A percentile compares a stretch with the other conserved stretches of the same genome.
phyloP scores from a whole-genome alignment of 2,888 invertebrate genomes.

The Xiphydria camelus region DNA sequence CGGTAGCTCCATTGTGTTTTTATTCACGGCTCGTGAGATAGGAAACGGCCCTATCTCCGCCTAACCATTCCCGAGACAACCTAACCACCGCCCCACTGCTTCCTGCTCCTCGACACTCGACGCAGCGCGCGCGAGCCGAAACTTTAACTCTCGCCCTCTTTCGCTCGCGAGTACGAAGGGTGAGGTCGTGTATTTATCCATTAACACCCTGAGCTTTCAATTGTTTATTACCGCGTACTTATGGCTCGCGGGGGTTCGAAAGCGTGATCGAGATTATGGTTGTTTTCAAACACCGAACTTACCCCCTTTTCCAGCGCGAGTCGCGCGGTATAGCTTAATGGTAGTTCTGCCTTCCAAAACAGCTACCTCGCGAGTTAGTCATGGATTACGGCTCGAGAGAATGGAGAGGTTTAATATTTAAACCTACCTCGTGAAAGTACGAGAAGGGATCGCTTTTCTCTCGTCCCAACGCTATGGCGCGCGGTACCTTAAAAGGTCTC shows the following conservation, averaged over 20 bases:
- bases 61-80: slow-evolving; percentile 16
- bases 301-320: no score
- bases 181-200: slow-evolving; percentile 35
- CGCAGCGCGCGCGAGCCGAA: slow-evolving; percentile 16
- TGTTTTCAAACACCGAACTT: slow-evolving; percentile 9
- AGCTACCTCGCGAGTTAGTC: no score
- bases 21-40: slow-evolving; percentile 48
- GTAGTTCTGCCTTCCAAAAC: no score
- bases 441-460: no score
- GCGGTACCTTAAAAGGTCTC: slow-evolving; percentile 31
- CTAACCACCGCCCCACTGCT: not conserved
- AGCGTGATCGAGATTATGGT: slow-evolving; percentile 14
- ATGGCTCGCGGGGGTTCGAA: not conserved
- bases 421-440: no score
- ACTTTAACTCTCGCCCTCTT: slow-evolving; percentile 38
- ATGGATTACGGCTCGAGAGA: no score
- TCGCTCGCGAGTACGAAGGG: slow-evolving; percentile 11
- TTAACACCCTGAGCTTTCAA: slow-evolving; percentile 30
- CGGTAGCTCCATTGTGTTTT: slow-evolving; percentile 48
- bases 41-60: slow-evolving; percentile 41
- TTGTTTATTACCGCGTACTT: slow-evolving; percentile 16
- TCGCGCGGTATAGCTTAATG: no score
- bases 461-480: no score
- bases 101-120: not conserved
- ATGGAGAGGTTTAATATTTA: no score